Conservation (phyloP, 2,797 vertebrate genomes). For the Ficedula albicollis region DNA sequence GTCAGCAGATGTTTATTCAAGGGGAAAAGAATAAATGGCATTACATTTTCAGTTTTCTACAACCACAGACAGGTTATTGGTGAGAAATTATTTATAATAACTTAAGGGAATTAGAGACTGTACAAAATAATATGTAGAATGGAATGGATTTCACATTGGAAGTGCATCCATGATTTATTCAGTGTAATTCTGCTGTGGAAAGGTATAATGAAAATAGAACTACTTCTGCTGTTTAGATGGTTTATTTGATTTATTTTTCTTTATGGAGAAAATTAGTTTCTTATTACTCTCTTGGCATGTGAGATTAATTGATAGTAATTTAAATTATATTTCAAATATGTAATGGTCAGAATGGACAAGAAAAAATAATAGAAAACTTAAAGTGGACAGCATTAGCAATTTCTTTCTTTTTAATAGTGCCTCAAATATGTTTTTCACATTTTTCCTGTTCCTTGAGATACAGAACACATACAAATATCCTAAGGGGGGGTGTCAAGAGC, state of each 20-base stretch:
- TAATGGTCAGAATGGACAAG: neutral
- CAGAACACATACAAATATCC: neutral
- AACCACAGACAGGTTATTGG: neutral
- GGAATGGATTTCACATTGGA: conserved; percentile 5
- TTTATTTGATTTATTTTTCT: conserved; percentile 47
- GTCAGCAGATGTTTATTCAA: conserved; percentile 17
- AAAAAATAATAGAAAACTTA: neutral
- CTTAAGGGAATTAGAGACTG: conserved; percentile 5
- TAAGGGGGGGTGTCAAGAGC: neutral
- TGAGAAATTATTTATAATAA: conserved; percentile 57
- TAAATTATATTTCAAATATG: neutral
- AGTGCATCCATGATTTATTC: conserved; percentile 41
- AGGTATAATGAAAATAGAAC: conserved; percentile 32
- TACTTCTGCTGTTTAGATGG: neutral
- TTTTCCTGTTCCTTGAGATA: neutral
- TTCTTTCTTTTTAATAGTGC: neutral
- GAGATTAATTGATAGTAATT: conserved; percentile 28
- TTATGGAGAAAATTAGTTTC: conserved; percentile 23
- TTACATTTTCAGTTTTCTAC: neutral
- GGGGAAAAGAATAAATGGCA: neutral
- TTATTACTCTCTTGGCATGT: neutral
- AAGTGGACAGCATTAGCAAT: neutral
- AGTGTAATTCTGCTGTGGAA: conserved; percentile 9
- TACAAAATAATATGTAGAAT: neutral
- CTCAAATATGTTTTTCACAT: neutral